Evolutionary conservation across 92 coral and sea anemone species (phyloP), one percentile per base, ranked within the genome.

Genomic region (Meandrina meandrites): DNA sequence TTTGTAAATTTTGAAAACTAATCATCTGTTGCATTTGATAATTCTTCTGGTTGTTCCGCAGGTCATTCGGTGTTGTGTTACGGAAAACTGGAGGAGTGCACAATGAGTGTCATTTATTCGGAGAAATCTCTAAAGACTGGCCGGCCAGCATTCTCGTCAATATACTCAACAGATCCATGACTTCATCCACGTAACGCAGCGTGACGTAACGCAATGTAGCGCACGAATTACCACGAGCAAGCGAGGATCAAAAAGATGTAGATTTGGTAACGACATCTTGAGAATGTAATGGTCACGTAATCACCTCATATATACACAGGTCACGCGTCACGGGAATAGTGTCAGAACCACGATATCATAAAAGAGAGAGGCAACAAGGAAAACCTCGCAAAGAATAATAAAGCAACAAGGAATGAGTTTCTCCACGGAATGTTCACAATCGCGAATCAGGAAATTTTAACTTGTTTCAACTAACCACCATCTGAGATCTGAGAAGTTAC

Each of bases 101-200:
- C 82, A 97, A 97, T 66, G 99, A 97, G 22, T 97, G 99, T 53
- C 98, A 97, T 74, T 85, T 97, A 72, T 97, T 97, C 78, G 97
- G 95, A 32, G 99, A 97, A 84, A 93, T 95, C 88, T 95, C 91
- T 64, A 86, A 91, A 24, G 91, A 95, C 48, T 92, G 90, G 81
- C 94, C 99, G 22, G 86, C 95, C 32, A 93, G 89, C 79, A 92
- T 95, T 30, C 96, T 95, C 14, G 96, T 97, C 24, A 96, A 95
- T 78, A 68, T 96, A 18, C 94, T 97, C 11, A 97, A 93, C 88
- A 91, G 92, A 84, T 94, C 76, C 56, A 94, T 94, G 90, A 86
- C 92, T 19, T 78, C 88, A 30, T 76, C 88, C 22, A 85, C 88
- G 83, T 85, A 85, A 85, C 88, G 83, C 67, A 85, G 37, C 82